phyloP scores from a whole-genome alignment of 1,140 invertebrate species.

The Apocrypta bakeri region DNA sequence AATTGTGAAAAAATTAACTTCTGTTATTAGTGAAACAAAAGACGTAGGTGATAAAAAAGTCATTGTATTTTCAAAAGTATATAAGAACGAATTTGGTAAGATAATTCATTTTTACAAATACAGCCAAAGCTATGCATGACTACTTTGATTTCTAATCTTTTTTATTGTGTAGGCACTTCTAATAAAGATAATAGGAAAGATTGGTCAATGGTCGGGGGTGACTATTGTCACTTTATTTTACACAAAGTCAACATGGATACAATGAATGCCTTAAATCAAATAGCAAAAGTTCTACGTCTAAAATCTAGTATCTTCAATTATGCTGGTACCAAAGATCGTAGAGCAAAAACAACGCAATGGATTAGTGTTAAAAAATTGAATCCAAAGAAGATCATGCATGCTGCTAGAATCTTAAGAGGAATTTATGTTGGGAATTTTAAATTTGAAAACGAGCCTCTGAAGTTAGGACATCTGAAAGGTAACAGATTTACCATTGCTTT shows the following conservation, averaged over 20 bases:
- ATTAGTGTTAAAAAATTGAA: constrained; percentile 85
- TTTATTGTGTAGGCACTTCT: constrained; percentile 52
- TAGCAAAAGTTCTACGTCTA: constrained; percentile 76
- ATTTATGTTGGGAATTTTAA: constrained; percentile 82
- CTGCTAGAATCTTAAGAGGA: constrained; percentile 73
- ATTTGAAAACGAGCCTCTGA: constrained; percentile 79
- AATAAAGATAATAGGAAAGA: constrained; percentile 75
- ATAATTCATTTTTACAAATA: constrained; percentile 21
- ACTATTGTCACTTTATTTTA: constrained; percentile 90
- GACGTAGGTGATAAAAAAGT: constrained; percentile 79
- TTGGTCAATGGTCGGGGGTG: constrained; percentile 77
- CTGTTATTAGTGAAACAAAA: constrained; percentile 82
- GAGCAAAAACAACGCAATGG: constrained; percentile 93
- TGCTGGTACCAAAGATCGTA: constrained; percentile 95
- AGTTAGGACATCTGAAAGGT: constrained; percentile 87
- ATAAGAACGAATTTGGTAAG: constrained; percentile 65
- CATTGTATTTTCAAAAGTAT: constrained; percentile 79
- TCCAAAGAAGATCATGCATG: constrained; percentile 76
- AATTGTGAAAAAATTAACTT: constrained; percentile 76
- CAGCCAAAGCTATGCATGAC: neutral
- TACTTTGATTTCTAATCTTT: constrained; percentile 9
- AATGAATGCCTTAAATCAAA: constrained; percentile 85
- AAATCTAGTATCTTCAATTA: constrained; percentile 84
- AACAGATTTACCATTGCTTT: constrained; percentile 84
- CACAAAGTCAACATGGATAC: constrained; percentile 97